Evolutionary conservation across 2,113 vertebrate genomes (phyloP).

Genomic region (Trachemys scripta): DNA sequence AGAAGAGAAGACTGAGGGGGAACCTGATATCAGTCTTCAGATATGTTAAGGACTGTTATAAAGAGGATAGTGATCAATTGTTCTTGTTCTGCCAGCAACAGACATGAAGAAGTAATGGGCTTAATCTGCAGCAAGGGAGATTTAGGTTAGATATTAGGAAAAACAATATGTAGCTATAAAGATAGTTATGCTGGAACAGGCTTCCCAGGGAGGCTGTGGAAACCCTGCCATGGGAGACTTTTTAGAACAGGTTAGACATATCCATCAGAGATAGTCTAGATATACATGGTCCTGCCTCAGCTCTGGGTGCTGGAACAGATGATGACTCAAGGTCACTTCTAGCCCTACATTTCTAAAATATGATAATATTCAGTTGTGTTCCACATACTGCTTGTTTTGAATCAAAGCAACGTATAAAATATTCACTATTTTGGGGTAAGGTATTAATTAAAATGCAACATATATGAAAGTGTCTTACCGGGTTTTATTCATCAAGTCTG

Average conservation of each 20-base stretch:
- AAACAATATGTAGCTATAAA: background rate
- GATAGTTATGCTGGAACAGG: background rate
- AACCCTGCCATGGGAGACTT: background rate
- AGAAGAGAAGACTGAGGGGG: background rate
- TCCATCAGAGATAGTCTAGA: background rate
- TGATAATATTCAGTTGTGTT: background rate
- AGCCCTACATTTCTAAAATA: background rate
- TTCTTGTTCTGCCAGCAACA: background rate
- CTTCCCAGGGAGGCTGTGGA: background rate
- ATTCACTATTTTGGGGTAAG: background rate
- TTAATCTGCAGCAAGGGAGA: background rate
- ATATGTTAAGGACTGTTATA: background rate
- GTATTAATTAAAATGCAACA: background rate
- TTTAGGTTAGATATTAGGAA: background rate
- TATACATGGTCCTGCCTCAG: background rate
- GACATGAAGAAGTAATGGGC: background rate
- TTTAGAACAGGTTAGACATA: background rate
- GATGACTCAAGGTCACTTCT: background rate
- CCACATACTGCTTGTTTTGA: background rate
- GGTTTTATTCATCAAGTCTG: constrained; percentile 94
- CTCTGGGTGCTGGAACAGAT: background rate
- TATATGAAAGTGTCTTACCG: constrained; percentile 82
- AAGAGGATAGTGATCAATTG: background rate
- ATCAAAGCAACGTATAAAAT: background rate
- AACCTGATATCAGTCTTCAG: background rate